Evolutionary conservation across 2,797 vertebrate species (phyloP), one percentile per base, ranked within the genome.

Genomic region (Hybognathus amarus): DNA sequence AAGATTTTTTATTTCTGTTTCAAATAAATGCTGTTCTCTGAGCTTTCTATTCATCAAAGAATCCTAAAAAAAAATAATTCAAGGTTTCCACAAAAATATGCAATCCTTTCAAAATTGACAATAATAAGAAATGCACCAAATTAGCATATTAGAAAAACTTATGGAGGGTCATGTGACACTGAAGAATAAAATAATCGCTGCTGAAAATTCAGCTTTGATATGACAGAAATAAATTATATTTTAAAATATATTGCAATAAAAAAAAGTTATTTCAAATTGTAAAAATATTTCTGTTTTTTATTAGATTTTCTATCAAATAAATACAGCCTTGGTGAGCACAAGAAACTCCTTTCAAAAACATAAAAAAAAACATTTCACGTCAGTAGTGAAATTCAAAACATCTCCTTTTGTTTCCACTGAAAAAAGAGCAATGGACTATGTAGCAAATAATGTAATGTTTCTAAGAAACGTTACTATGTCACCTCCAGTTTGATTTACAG

Each of bases 241-340:
- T 45, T 24, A 9, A 27, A 17, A 70, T 20, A 2, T 47, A 27
- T 47, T 70, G 17, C 42, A 45, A 9, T 45, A 42, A 45, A 22
- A 42, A 42, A 24, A 9, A 10, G 7, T 70, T 27, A 5, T 47
- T 71, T 71, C 27, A 50, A 47, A 30, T 47, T 18, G 12, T 11
- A 45, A 45, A 27, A 27, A 27, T 45, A 27, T 69, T 69, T 69
- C n/a, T 70, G 17, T 70, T 69, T 69, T 70, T 69, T 69, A 50
- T 17, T 47, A 1, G 10, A 59, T 24, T 24, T 69, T 9, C 5
- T 5, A 42, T 68, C 22, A 42, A 40, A 42, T n/a, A 68, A 22
- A n/a, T 40, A 12, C 11, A 68, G 66, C 38, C 20, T 68, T 68
- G 22, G 6, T 17, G n/a, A 69, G 38, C 67, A 42, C 5, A 33